Evolutionary conservation across 2,888 invertebrate species (phyloP).

Genomic region (Alloscopus bannaensis): DNA sequence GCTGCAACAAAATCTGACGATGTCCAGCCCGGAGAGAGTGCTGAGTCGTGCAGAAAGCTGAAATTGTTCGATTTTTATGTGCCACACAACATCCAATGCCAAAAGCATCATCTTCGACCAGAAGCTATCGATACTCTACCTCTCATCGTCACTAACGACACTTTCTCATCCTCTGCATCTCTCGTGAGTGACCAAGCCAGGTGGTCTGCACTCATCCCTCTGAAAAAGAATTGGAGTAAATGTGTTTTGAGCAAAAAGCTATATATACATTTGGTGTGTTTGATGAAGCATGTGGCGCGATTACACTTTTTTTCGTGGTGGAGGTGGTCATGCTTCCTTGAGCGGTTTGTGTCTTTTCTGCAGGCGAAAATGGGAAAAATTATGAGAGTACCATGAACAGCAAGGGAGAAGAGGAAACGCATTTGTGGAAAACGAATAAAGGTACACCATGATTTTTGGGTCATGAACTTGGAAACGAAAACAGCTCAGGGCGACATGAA

Average conservation of each 20-base stretch:
- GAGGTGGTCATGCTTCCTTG: constrained; percentile 60
- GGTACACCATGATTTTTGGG: constrained; percentile 39
- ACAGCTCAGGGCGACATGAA: too few species aligned
- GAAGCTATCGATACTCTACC: too few species aligned
- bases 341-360: constrained; percentile 37
- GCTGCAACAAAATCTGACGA: too few species aligned
- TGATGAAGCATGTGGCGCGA: constrained; percentile 62
- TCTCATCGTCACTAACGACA: too few species aligned
- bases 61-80: too few species aligned
- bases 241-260: constrained; percentile 51
- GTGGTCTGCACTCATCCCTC: constrained; percentile 62
- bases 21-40: too few species aligned
- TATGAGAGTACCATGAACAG: too few species aligned
- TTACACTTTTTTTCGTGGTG: constrained; percentile 55
- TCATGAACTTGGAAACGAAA: constrained; percentile 27
- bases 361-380: constrained; percentile 54
- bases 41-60: too few species aligned
- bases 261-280: constrained; percentile 30
- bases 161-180: too few species aligned
- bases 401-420: constrained; percentile 20
- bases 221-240: too few species aligned
- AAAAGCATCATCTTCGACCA: too few species aligned
- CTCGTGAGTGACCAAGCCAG: constrained; percentile 63
- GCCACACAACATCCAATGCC: too few species aligned
- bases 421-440: constrained; percentile 13